phyloP scores from a whole-genome alignment of 2,113 vertebrate species.

The Neoarius graeffei region DNA sequence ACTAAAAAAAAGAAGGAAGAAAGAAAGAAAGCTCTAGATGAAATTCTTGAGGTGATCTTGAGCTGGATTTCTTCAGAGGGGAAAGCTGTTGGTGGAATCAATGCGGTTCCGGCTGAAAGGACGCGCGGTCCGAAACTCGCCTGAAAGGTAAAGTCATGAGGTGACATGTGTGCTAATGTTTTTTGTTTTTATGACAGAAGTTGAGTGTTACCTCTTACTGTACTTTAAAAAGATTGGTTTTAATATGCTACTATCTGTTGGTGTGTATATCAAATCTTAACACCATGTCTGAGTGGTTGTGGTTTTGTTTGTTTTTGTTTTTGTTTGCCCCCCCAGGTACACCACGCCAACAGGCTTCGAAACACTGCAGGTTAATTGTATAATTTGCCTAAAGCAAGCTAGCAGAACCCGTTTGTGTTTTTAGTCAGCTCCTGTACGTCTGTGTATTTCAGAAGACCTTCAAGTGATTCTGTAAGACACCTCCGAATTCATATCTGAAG shows the following conservation, averaged over 20 bases:
- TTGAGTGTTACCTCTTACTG: not conserved
- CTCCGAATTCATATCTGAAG: not conserved
- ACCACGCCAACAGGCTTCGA: not conserved
- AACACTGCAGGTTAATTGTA: conserved; percentile 7
- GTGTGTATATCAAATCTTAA: not conserved
- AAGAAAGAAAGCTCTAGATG: not conserved
- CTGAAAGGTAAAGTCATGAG: conserved; percentile 71
- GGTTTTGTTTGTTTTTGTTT: not conserved
- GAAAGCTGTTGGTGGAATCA: conserved; percentile 61
- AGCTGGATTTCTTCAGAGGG: conserved; percentile 47
- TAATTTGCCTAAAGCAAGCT: not conserved
- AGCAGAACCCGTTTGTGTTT: conserved; percentile 4
- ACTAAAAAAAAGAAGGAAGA: not conserved
- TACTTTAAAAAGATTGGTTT: not conserved
- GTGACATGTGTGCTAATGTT: not conserved
- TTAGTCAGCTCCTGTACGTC: not conserved
- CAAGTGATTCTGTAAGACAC: not conserved
- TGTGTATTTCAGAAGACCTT: not conserved
- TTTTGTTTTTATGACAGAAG: not conserved
- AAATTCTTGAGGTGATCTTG: conserved; percentile 16
- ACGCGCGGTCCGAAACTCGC: conserved; percentile 79
- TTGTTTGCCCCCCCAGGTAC: conserved; percentile 9
- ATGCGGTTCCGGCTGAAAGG: conserved; percentile 76
- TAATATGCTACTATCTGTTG: not conserved
- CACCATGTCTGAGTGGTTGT: not conserved